These are phyloP conservation scores for Conops quadrifasciatus DNA, from an alignment of 2,888 invertebrate species.

Conservation along the genomic window DNA sequence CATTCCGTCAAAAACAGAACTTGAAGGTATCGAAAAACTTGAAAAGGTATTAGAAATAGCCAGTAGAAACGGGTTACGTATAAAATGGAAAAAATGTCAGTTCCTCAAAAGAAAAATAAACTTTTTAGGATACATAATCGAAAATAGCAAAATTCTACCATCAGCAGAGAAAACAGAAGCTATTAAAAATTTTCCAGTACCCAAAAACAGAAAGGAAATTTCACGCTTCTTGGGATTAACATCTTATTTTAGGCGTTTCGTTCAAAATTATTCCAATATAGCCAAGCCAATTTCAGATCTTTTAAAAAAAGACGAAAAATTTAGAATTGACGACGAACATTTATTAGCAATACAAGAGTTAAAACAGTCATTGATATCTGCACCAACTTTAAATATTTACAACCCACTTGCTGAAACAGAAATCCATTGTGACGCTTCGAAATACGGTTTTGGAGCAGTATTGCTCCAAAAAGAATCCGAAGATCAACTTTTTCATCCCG, in stretches of 20 bases:
- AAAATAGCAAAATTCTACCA: conserved; percentile 31
- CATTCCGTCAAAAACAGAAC: conserved; percentile 36
- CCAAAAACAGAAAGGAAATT: conserved; percentile 30
- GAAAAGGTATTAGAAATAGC: conserved; percentile 4
- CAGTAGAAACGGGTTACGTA: background rate
- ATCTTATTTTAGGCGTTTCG: conserved; percentile 40
- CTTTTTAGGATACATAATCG: conserved; percentile 42
- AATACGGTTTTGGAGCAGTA: conserved; percentile 38
- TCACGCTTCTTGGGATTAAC: conserved; percentile 40
- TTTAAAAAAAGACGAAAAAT: too few species aligned
- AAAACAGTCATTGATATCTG: background rate
- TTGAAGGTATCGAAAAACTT: conserved; percentile 34
- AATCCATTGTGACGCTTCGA: conserved; percentile 40
- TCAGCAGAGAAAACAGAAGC: conserved; percentile 33
- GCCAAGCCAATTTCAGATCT: conserved; percentile 24
- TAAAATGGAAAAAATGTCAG: conserved; percentile 42
- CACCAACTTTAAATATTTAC: conserved; percentile 19
- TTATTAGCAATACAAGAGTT: too few species aligned
- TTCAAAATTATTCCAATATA: conserved; percentile 33
- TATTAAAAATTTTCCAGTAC: conserved; percentile 36
- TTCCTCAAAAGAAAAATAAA: conserved; percentile 38
- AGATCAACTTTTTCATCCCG: conserved; percentile 42
- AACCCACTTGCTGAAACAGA: conserved; percentile 19
- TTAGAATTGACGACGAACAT: too few species aligned
- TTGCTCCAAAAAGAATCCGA: conserved; percentile 42